A percentile compares a stretch with the other conserved stretches of the same genome.
These are phyloP conservation scores for Anodontia alba DNA, from an alignment of 2,888 invertebrate species.

Conservation along the genomic window DNA sequence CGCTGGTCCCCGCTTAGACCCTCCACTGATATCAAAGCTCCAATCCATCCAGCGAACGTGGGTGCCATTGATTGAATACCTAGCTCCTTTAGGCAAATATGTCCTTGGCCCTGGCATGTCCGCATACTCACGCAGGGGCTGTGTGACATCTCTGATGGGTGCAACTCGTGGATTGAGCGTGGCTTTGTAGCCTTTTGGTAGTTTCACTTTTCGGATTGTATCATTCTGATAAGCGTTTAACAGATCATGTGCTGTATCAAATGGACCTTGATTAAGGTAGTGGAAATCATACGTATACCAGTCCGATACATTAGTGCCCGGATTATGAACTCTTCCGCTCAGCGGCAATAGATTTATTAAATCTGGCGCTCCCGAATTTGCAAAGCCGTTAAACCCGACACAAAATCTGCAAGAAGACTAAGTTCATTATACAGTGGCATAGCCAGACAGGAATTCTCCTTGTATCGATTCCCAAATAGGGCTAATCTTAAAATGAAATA, in stretches of 20 bases:
- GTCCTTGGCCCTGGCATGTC: constrained; percentile 62
- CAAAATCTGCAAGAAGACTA: no score
- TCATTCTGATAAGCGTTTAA: constrained; percentile 52
- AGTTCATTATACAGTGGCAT: no score
- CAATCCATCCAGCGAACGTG: constrained; percentile 73
- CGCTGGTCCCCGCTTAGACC: constrained; percentile 63
- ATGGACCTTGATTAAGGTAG: constrained; percentile 71
- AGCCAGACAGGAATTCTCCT: no score
- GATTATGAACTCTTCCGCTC: constrained; percentile 59
- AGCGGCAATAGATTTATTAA: constrained; percentile 57
- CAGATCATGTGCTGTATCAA: constrained; percentile 44
- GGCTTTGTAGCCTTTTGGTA: constrained; percentile 55
- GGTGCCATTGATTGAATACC: constrained; percentile 69
- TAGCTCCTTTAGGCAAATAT: constrained; percentile 65
- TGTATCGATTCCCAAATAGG: no score
- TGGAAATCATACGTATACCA: constrained; percentile 66
- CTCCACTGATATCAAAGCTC: constrained; percentile 68
- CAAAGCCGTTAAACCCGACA: no score
- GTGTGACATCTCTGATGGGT: constrained; percentile 49
- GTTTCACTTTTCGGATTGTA: constrained; percentile 49
- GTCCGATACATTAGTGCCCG: constrained; percentile 56
- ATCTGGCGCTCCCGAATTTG: no score
- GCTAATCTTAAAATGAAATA: no score
- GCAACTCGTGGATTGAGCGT: constrained; percentile 50
- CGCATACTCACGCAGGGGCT: constrained; percentile 50